phyloP scores from a whole-genome alignment of 2,113 vertebrate genomes.

The Alouatta palliata region DNA sequence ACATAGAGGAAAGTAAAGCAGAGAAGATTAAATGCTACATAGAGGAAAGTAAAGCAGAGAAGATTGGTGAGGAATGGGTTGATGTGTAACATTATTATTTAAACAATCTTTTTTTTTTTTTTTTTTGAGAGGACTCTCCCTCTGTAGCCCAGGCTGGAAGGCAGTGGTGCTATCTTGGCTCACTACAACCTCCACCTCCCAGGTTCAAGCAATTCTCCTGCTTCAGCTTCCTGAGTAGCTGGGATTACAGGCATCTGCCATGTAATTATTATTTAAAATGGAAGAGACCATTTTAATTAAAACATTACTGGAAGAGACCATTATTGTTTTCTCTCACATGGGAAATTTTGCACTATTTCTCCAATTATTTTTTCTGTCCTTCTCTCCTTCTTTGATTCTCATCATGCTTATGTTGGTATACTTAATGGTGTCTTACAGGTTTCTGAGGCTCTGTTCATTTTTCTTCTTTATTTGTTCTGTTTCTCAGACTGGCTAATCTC shows the following conservation, averaged over 20 bases:
- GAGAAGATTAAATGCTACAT: neutral
- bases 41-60: neutral
- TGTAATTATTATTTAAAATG: no score
- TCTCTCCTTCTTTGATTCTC: neutral
- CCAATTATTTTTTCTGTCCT: neutral
- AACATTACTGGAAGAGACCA: no score
- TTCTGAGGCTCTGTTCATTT: slow-evolving; percentile 31
- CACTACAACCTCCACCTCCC: no score
- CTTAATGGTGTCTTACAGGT: neutral
- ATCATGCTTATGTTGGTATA: neutral
- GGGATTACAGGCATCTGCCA: no score
- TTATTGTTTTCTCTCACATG: neutral
- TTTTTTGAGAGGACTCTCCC: no score
- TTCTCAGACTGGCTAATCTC: slow-evolving; percentile 1
- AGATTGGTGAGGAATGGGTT: neutral
- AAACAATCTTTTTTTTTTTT: neutral
- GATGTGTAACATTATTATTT: neutral
- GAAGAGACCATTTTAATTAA: no score
- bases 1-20: neutral
- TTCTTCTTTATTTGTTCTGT: neutral
- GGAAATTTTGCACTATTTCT: neutral
- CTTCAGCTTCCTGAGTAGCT: no score
- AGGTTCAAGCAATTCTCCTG: no score
- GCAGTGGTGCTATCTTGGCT: no score
- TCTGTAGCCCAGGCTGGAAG: no score